Base-by-base conservation (phyloP, 2,797 vertebrate species). In the Simalia tracyae region DNA sequence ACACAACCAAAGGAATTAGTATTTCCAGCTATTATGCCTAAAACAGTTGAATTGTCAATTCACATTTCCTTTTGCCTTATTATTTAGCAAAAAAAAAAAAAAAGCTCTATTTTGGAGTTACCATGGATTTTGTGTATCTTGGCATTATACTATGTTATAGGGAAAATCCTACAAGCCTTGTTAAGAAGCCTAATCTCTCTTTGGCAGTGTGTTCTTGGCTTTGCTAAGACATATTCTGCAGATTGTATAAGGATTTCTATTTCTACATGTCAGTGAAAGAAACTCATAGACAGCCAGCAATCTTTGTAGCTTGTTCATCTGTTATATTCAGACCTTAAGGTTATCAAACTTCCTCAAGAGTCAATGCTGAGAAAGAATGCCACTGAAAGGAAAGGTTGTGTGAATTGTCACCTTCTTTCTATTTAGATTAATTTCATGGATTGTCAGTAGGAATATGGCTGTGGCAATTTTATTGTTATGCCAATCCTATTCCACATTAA, bases 101-200 rank as follows among this genome's bases (percentile, higher is more conserved):
- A 92, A 81, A 95, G 61, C 84, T 95, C 85, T 92, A 26, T 60
- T 91, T 92, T 84, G 64, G 54, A 10, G 84, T 94, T 94, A 91
- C 89, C 4, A 57, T 42, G 85, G 91, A 42, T 89, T 72, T 95
- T 89, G 86, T 91, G 89, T 87, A 36, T 84, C 86, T 95, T 94
- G 59, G 88, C 81, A 91, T 61, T 95, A 14, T 61, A 0, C 60
- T 54, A 7, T 54, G 0, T 85, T 95, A 50, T 19, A 84, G 57
- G 72, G 61, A 90, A 95, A 95, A 93, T 93, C 66, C 91, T 94
- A 5, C 56, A 90, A 87, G 81, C 50, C 36, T 59, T 19, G 54
- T 94, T 92, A 90, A 91, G 42, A n/a, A 95, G 64, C 26, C 46
- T 81, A 57, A 89, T 91, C 72, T 72, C 63, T 90, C 60, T 93